Conservation (phyloP, 2,113 vertebrate genomes). For the Rynchops niger region DNA sequence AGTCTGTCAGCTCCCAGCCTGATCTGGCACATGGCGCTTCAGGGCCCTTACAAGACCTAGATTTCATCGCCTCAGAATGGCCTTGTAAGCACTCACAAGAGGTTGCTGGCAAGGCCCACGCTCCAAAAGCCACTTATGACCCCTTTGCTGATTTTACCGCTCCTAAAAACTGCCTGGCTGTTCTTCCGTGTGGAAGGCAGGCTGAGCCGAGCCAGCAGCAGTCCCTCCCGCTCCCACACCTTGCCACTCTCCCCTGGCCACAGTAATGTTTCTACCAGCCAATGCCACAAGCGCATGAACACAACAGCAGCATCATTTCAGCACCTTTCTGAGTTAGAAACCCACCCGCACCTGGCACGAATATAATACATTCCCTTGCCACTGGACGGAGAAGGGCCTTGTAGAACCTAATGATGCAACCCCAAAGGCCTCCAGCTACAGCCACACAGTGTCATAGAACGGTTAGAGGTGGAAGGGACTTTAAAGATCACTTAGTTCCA, state of each 20-base stretch:
- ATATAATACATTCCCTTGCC: background rate
- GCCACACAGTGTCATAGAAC: background rate
- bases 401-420: background rate
- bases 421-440: background rate
- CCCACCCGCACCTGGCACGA: rapidly evolving
- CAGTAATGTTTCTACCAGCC: rapidly evolving
- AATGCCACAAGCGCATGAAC: background rate
- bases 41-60: background rate
- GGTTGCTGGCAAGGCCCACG: rapidly evolving
- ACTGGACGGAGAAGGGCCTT: background rate
- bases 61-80: background rate
- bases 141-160: background rate
- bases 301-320: background rate
- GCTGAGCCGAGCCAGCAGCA: background rate
- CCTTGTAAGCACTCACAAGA: background rate
- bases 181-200: background rate
- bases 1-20: background rate
- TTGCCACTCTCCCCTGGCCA: background rate
- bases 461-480: background rate
- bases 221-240: background rate
- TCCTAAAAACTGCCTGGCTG: background rate
- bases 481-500: background rate
- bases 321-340: background rate
- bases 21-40: background rate
- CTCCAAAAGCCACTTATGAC: background rate